Base-by-base conservation (phyloP, 1,140 invertebrate genomes). In the Penaeus vannamei region DNA sequence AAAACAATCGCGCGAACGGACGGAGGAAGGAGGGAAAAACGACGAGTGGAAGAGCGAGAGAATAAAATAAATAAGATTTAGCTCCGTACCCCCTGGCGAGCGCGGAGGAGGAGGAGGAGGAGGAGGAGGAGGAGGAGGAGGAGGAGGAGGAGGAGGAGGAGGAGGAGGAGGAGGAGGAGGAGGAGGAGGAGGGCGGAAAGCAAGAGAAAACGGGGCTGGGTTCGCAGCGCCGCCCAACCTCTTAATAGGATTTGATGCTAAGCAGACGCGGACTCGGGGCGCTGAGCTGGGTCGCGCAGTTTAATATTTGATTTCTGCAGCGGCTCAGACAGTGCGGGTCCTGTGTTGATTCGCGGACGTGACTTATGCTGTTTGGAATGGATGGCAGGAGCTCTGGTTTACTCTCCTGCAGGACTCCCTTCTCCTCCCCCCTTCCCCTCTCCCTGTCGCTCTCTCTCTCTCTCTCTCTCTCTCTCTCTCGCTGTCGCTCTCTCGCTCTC, bases 241-340 rank as follows among this genome's bases (percentile, higher is more conserved):
- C 86, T 87, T 87, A 87, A 87, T 81, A 79, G 86, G 86, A 66
- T 66, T 29, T 81, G 86, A 87, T 82, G 62, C 79, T 87, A 87
- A 87, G 79, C 86, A 87, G 86, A 87, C 86, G 86, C 86, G 77
- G 66, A 59, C 79, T 83, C 61, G 82, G 61, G 81, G 79, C 86
- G 81, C 62, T 69, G 86, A 82, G 86, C 82, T 42, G 36, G 79
- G 80, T 87, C 86, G 72, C 86, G 66, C 81, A 80, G 80, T 82
- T 87, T 87, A 72, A 87, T 86, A 86, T 86, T 86, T 86, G 85
- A 86, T 86, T 86, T 86, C 85, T 86, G 66, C 85, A 64, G n/a
- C 46, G 77, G 59, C 14, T 26, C 1, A 53, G 77, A 86, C 85
- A 86, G 85, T 42, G 85, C 10, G 60, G 29, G 85, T 86, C 42